Percentiles rank a stretch among this genome's conserved stretches.
These are phyloP conservation scores for Boulengeromyrus knoepffleri DNA, from an alignment of 2,113 vertebrate species.

Conservation along the genomic window DNA sequence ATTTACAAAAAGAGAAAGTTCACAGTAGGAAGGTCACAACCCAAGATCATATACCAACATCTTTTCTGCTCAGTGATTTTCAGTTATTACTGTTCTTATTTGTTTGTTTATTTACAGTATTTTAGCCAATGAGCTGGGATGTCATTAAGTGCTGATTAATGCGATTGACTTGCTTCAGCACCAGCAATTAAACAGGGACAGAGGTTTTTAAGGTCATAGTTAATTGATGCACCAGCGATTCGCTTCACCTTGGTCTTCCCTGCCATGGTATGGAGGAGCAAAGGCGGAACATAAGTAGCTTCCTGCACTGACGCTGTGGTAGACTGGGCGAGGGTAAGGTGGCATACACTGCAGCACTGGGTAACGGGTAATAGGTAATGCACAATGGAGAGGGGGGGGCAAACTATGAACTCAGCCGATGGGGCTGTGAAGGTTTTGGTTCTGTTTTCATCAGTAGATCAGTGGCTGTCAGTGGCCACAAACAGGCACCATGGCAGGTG, in stretches of 20 bases:
- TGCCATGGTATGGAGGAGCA: conserved; percentile 37
- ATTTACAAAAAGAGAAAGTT: not conserved
- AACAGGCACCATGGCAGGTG: not conserved
- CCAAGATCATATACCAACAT: not conserved
- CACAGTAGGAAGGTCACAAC: not conserved
- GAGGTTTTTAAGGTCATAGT: conserved; percentile 73
- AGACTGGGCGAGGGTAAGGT: not conserved
- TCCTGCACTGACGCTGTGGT: not conserved
- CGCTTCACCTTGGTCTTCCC: conserved; percentile 56
- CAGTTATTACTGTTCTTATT: conserved; percentile 65
- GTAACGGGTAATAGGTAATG: not conserved
- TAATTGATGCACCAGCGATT: conserved; percentile 77
- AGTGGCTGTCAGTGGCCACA: not conserved
- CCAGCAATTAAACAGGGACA: conserved; percentile 79
- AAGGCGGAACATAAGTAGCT: not conserved
- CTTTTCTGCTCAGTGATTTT: conserved; percentile 40
- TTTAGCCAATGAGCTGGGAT: conserved; percentile 67
- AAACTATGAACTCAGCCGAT: not conserved
- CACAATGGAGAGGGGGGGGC: too few species aligned
- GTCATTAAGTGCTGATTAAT: conserved; percentile 80
- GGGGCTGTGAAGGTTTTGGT: not conserved
- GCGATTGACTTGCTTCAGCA: conserved; percentile 70
- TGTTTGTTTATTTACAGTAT: not conserved
- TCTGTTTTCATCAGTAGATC: not conserved
- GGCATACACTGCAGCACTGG: not conserved